Conservation (phyloP, 2,113 vertebrate species). For the Toxotes jaculatrix region DNA sequence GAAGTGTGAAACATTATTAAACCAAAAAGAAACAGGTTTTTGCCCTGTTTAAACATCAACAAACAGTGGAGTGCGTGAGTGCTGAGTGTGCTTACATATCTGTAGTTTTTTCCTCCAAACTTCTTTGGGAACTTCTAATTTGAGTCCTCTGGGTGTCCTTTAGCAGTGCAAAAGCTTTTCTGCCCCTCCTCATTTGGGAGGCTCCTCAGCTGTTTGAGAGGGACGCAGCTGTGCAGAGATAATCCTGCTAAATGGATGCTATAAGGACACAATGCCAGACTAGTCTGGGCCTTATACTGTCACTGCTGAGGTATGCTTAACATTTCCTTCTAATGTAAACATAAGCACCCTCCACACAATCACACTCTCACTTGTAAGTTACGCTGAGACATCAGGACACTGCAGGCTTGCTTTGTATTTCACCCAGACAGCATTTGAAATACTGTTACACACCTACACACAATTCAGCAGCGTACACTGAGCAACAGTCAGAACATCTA, state of each 20-base stretch:
- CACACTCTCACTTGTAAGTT: constrained; percentile 43
- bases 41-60: constrained; percentile 15
- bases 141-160: background rate
- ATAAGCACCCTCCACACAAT: constrained; percentile 42
- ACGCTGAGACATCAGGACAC: background rate
- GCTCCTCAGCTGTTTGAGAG: constrained; percentile 37
- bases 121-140: constrained; percentile 15
- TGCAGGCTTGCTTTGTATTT: constrained; percentile 20
- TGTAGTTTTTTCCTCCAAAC: background rate
- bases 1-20: constrained; percentile 3
- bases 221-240: constrained; percentile 23
- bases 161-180: constrained; percentile 10
- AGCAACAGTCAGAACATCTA: constrained; percentile 1
- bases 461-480: constrained; percentile 1
- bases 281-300: constrained; percentile 53
- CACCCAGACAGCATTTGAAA: constrained; percentile 13
- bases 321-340: constrained; percentile 82
- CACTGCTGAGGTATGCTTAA: constrained; percentile 74
- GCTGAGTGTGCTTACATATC: constrained; percentile 9
- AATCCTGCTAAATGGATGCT: constrained; percentile 34
- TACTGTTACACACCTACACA: background rate
- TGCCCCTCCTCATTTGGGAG: constrained; percentile 13
- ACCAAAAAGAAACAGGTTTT: constrained; percentile 11
- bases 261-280: constrained; percentile 52
- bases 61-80: background rate